Evolutionary conservation across 2,113 vertebrate species (phyloP), one percentile per base, ranked within the genome.

Genomic region (Lophotis ruficrista): DNA sequence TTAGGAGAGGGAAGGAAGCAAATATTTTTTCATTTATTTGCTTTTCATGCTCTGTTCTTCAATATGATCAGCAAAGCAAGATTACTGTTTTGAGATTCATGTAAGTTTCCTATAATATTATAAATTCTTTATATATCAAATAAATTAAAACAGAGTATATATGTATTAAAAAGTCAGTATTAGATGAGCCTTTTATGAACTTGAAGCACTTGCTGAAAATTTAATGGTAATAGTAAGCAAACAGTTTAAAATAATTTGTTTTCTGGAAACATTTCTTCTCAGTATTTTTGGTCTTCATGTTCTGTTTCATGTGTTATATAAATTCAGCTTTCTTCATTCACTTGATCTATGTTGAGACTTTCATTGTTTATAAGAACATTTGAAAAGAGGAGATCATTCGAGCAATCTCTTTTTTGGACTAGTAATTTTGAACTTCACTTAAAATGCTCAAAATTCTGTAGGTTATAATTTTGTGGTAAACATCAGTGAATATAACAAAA

Each of bases 261-360:
- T 87, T 95, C 94, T 78, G 65, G 38, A 83, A 95, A 85, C 53
- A 62, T 33, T 93, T 53, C 7, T 35, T 80, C 38, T 83, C 33
- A 65, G 45, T 50, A 77, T 43, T 84, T 22, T 17, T 47, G 18
- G 60, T 48, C 86, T 76, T 87, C 51, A 62, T 14, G 16, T 69
- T 92, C 89, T 73, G 28, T 95, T 86, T 57, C 72, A 45, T 43
- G 51, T 31, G 25, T 61, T 93, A 16, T 8, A 57, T 38, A 85
- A 86, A 86, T 18, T 50, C 69, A 84, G 30, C 24, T 93, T 75
- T 83, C n/a, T 37, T 71, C 25, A 65, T 66, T 83, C 70, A 41
- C 53, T 90, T 57, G 12, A 23, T 71, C 66, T 90, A 25, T 48
- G 31, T n/a, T 68, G 41, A 93, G 37, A 57, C 11, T 23, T 60